Evolutionary conservation across 2,888 invertebrate species (phyloP).

Genomic region (Coelinius sp.): DNA sequence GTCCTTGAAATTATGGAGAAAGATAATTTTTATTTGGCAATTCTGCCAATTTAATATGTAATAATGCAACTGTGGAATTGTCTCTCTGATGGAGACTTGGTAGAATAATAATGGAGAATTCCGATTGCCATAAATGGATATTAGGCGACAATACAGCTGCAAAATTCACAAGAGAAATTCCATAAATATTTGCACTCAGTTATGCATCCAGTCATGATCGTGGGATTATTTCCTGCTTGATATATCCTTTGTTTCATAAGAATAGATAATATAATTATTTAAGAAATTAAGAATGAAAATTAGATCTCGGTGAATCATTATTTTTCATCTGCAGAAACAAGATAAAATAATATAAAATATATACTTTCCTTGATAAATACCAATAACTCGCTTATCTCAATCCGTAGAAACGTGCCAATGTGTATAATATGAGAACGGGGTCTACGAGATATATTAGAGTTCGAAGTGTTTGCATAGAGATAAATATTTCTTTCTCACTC

Average conservation of each 20-base stretch:
- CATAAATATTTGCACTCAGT: background rate
- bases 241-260: background rate
- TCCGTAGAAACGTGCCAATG: slow-evolving; percentile 19
- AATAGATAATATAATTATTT: background rate
- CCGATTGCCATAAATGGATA: background rate
- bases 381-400: slow-evolving; percentile 11
- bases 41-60: background rate
- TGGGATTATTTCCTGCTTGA: slow-evolving; percentile 14
- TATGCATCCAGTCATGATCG: slow-evolving; percentile 11
- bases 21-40: background rate
- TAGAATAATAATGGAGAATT: background rate
- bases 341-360: no score
- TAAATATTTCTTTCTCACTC: slow-evolving; percentile 11
- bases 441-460: slow-evolving; percentile 3
- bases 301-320: background rate
- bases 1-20: background rate
- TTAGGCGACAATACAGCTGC: background rate
- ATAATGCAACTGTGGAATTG: slow-evolving; percentile 4
- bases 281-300: background rate
- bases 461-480: slow-evolving; percentile 19
- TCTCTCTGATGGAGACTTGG: background rate
- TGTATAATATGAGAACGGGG: background rate
- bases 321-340: background rate
- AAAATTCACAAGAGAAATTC: slow-evolving; percentile 3
- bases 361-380: slow-evolving; percentile 16